phyloP scores from a whole-genome alignment of 2,888 invertebrate species.

The Euzetes globulus region DNA sequence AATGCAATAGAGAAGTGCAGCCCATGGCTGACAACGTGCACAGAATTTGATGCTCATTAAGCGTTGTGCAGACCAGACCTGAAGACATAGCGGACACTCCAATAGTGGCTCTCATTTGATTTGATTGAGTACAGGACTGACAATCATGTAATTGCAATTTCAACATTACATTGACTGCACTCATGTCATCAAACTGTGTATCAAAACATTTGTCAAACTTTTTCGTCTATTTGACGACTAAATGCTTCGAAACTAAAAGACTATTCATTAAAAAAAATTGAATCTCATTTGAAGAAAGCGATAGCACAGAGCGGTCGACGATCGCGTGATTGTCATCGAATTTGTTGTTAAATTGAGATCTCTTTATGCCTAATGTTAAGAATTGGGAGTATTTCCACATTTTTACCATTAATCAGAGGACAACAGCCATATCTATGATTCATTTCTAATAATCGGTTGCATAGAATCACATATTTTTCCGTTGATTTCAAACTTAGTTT shows the following conservation, averaged over 20 bases:
- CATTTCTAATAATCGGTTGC: not conserved
- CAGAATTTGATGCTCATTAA: not conserved
- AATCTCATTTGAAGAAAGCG: slow-evolving; percentile 1
- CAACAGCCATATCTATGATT: not conserved
- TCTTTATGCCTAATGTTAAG: not conserved
- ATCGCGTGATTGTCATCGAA: slow-evolving; percentile 17
- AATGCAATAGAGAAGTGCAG: not conserved
- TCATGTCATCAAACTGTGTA: not conserved
- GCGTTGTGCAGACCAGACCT: too few species aligned
- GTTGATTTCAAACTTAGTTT: not conserved
- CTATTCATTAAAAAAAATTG: not conserved
- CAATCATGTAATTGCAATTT: not conserved
- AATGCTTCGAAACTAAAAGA: not conserved
- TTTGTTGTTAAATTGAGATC: slow-evolving; percentile 10
- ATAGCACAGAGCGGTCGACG: not conserved
- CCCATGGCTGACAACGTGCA: not conserved
- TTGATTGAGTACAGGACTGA: not conserved
- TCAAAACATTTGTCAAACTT: slow-evolving; percentile 3
- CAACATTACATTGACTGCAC: too few species aligned
- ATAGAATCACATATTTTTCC: not conserved
- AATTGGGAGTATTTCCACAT: not conserved
- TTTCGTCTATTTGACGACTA: too few species aligned
- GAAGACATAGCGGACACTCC: not conserved
- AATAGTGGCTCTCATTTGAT: not conserved
- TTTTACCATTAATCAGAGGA: slow-evolving; percentile 1